Evolutionary conservation across 1,140 invertebrate genomes (phyloP), one percentile per base, ranked within the genome.

Genomic region (Lamellibrachia luymesi): DNA sequence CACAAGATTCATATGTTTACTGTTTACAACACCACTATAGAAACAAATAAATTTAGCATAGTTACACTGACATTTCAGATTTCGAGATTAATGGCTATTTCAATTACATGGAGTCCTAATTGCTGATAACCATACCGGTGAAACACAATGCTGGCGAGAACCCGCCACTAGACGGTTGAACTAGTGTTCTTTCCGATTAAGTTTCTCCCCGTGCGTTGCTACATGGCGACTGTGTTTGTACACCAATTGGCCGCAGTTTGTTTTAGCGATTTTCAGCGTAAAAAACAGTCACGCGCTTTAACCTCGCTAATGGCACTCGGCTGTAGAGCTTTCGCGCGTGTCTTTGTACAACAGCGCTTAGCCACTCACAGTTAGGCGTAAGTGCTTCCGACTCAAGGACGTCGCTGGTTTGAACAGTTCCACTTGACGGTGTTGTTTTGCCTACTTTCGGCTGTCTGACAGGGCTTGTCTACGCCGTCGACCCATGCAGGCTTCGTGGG

Each of bases 261-360:
- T 80, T 80, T 80, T 80, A 80, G 64, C 64, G 64, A 80, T 80
- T 80, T 80, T 80, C 64, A 80, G 64, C 64, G 64, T 80, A 80
- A 80, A 80, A 80, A 80, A 80, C 52, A 80, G 2, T 80, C 2
- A 2, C 13, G 64, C 64, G 64, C 64, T 80, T 22, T 80, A 80
- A 80, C 64, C 7, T 80, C 13, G 64, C 64, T 80, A 80, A 80
- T 80, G 64, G 64, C 64, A 80, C 13, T 80, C 64, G 64, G 64
- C 13, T 22, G 64, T 80, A 80, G 25, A 80, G 64, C 64, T 80
- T 80, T 80, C 64, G 25, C 64, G 64, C 64, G 64, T 80, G 64
- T 22, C 64, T 10, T 80, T 80, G 64, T 80, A 80, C 25, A 80
- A 17, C 64, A 80, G 13, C 17, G 5, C 6, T 80, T 80, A 80